Conservation (phyloP, 2,113 vertebrate genomes). For the Prunella himalayana region DNA sequence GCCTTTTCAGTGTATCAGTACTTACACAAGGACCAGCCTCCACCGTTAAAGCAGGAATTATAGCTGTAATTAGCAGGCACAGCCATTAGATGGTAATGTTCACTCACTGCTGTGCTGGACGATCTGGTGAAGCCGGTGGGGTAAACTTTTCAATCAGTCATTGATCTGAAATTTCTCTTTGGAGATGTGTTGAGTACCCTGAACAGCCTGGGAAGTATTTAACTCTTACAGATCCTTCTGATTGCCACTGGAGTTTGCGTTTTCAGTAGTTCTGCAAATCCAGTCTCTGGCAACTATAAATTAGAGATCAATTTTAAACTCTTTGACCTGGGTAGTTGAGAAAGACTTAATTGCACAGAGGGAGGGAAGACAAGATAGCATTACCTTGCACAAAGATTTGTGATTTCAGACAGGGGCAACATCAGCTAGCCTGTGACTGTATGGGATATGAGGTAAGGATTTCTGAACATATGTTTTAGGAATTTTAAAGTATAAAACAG, state of each 20-base stretch:
- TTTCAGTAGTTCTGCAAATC: neutral
- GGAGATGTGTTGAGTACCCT: neutral
- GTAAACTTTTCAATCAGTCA: neutral
- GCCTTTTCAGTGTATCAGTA: neutral
- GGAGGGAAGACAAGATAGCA: rapidly evolving
- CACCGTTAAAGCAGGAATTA: neutral
- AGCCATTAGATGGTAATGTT: slow-evolving; percentile 66
- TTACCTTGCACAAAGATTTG: neutral
- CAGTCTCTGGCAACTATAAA: neutral
- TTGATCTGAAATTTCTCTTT: neutral
- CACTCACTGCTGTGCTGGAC: neutral
- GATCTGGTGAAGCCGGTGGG: neutral
- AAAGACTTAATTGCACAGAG: neutral
- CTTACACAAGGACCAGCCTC: neutral
- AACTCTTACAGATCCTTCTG: neutral
- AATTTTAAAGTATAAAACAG: neutral
- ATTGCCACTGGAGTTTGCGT: neutral
- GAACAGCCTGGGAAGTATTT: neutral
- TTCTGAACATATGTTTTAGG: neutral
- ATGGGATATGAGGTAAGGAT: neutral
- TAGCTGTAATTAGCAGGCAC: slow-evolving; percentile 17
- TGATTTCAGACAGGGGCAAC: neutral
- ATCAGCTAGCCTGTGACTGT: neutral
- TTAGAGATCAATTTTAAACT: neutral
- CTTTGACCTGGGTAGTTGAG: neutral